Evolutionary conservation across 2,888 invertebrate species (phyloP).

Genomic region (Cybosia mesomella): DNA sequence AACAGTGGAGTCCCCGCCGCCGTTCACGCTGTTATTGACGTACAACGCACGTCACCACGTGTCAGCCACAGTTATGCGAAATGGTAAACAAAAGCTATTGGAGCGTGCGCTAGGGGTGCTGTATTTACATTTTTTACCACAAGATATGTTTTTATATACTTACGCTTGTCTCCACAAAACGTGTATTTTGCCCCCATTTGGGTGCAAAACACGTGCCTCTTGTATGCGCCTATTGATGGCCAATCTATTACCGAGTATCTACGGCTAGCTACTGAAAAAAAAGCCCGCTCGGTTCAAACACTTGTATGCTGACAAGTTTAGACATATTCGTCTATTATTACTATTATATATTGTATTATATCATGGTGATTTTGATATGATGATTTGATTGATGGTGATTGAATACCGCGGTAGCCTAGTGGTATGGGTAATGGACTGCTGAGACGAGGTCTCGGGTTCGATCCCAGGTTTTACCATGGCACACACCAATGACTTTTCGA

Average conservation of each 20-base stretch:
- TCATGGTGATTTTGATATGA: too few relatives aligned
- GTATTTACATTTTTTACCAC: conserved; percentile 15
- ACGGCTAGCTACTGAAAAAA: neutral
- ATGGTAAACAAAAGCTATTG: conserved; percentile 12
- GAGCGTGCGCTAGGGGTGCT: neutral
- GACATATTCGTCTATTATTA: too few relatives aligned
- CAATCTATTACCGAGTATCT: neutral
- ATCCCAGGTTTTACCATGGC: too few relatives aligned
- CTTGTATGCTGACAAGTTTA: too few relatives aligned
- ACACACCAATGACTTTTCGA: too few relatives aligned
- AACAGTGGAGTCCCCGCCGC: conserved; percentile 1
- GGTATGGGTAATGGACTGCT: too few relatives aligned
- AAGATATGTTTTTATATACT: neutral
- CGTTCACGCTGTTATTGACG: conserved; percentile 11
- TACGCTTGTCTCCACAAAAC: neutral
- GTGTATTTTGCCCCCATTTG: neutral
- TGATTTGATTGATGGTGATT: neutral
- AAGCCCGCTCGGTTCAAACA: too few relatives aligned
- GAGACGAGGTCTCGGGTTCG: too few relatives aligned
- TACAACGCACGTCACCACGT: conserved; percentile 6
- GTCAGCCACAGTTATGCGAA: conserved; percentile 13
- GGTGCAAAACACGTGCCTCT: neutral
- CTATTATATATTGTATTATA: too few relatives aligned
- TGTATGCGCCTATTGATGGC: neutral
- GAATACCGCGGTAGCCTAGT: neutral